Percentiles rank a stretch among this genome's conserved stretches.
Conservation (phyloP, 2,113 vertebrate genomes). For the Platycercus adscitus region DNA sequence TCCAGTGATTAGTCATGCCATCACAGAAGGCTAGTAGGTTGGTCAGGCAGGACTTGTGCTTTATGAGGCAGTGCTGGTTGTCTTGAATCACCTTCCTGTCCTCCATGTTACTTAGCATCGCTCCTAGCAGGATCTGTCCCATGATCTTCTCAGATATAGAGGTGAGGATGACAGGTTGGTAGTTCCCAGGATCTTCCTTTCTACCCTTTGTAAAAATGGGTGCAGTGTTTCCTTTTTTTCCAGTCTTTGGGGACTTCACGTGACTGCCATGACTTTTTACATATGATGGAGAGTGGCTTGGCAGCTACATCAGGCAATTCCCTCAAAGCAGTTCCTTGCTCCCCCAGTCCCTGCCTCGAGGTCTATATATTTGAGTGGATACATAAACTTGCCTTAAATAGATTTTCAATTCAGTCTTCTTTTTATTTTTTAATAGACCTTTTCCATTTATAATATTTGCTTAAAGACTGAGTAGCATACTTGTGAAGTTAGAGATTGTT, state of each 20-base stretch:
- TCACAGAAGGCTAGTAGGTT: not conserved
- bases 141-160: not conserved
- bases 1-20: not conserved
- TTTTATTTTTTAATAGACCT: not conserved
- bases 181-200: not conserved
- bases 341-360: not conserved
- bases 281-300: not conserved
- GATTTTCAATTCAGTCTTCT: not conserved
- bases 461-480: conserved; percentile 10
- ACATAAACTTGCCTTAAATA: not conserved
- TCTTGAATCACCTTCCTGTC: not conserved
- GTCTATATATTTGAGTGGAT: accelerated
- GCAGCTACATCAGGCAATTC: not conserved
- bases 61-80: not conserved
- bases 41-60: not conserved
- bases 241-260: not conserved
- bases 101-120: not conserved
- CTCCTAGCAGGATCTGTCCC: not conserved
- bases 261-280: not conserved
- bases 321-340: not conserved
- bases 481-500: conserved; percentile 49
- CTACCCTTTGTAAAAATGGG: not conserved
- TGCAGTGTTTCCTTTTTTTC: not conserved
- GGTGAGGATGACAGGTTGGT: accelerated
- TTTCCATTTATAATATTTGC: conserved; percentile 44